phyloP scores from a whole-genome alignment of 2,797 vertebrate genomes.

The Sebastes alutus region DNA sequence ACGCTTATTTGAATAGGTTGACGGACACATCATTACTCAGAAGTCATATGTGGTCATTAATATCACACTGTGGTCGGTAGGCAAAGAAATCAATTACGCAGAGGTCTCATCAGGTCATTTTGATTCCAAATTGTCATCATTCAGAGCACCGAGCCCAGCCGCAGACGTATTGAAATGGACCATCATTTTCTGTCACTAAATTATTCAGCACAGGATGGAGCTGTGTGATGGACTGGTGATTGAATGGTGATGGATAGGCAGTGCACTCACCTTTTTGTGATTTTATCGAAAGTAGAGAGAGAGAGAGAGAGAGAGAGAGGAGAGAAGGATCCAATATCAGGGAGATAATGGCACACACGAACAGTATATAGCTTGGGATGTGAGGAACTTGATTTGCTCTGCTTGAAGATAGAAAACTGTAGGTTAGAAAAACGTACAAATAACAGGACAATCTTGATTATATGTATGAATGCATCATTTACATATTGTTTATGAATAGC shows the following conservation, averaged over 20 bases:
- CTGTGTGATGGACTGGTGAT: slow-evolving; percentile 44
- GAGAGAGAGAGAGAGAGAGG: background rate
- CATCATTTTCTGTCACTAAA: slow-evolving; percentile 55
- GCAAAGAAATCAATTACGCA: slow-evolving; percentile 25
- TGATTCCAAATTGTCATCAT: slow-evolving; percentile 25
- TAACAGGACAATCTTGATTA: background rate
- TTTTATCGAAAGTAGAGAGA: slow-evolving; percentile 2
- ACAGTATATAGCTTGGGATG: background rate
- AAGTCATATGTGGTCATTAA: background rate
- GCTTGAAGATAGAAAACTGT: background rate
- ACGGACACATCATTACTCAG: background rate
- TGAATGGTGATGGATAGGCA: slow-evolving; percentile 42
- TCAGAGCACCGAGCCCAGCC: slow-evolving; percentile 13
- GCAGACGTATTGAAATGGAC: slow-evolving; percentile 25
- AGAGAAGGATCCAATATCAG: background rate
- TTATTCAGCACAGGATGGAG: slow-evolving; percentile 53
- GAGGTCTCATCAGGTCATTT: slow-evolving; percentile 21
- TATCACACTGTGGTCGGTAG: background rate
- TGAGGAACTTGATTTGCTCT: background rate
- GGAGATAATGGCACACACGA: background rate
- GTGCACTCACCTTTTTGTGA: slow-evolving; percentile 16
- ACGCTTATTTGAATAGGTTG: background rate
- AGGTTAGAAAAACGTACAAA: background rate
- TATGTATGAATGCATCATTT: slow-evolving; percentile 3
- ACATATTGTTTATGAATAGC: background rate